Conservation (phyloP, 2,888 invertebrate genomes). For the Hedya salicella region DNA sequence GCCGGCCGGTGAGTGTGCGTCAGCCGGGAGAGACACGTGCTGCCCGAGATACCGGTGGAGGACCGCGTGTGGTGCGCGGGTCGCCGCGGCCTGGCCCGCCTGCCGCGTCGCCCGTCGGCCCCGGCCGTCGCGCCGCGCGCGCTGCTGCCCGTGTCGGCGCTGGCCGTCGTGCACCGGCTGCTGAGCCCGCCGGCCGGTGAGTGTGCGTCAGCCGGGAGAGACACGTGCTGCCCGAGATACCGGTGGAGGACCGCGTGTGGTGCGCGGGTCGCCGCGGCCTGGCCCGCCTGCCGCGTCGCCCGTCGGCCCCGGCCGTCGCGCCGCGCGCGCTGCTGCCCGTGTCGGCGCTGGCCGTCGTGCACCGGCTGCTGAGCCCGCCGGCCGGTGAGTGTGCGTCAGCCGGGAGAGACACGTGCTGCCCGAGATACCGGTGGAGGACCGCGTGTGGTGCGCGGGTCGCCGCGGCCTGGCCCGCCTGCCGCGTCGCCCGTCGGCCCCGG, state of each 20-base stretch:
- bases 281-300: too few relatives aligned
- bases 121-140: conserved; percentile 53
- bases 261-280: too few relatives aligned
- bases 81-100: conserved; percentile 62
- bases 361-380: conserved; percentile 52
- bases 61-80: conserved; percentile 70
- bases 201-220: too few relatives aligned
- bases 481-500: conserved; percentile 50
- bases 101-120: conserved; percentile 58
- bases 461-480: conserved; percentile 66
- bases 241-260: too few relatives aligned
- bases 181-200: conserved; percentile 50
- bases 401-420: conserved; percentile 36
- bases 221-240: too few relatives aligned
- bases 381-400: conserved; percentile 54
- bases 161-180: conserved; percentile 60
- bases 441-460: conserved; percentile 64
- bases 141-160: conserved; percentile 46
- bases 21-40: too few relatives aligned
- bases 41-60: too few relatives aligned
- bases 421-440: conserved; percentile 62
- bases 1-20: conserved; percentile 62
- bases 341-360: too few relatives aligned
- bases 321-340: too few relatives aligned
- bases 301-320: too few relatives aligned